Evolutionary conservation across 2,113 vertebrate genomes (phyloP).

Genomic region (Sebastes fasciatus): DNA sequence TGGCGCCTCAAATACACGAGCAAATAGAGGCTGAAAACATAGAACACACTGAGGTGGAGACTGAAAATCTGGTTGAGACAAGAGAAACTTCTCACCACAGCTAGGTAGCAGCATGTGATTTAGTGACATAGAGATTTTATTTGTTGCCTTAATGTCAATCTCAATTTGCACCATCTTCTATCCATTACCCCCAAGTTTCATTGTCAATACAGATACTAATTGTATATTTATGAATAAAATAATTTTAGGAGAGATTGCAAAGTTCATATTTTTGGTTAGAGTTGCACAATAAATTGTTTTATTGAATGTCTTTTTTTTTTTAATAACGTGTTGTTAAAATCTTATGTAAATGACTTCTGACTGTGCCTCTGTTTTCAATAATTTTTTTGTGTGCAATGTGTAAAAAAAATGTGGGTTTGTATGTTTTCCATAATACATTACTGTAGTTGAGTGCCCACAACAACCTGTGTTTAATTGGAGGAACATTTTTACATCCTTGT

Average conservation of each 20-base stretch:
- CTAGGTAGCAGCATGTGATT: background rate
- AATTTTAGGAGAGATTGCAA: background rate
- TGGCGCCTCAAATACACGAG: background rate
- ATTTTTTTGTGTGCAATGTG: background rate
- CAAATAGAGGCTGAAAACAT: background rate
- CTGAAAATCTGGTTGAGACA: background rate
- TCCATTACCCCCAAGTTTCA: background rate
- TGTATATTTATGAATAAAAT: slow-evolving; percentile 26
- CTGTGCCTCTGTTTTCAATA: background rate
- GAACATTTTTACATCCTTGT: background rate
- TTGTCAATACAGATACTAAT: background rate
- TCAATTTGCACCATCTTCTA: slow-evolving; percentile 51
- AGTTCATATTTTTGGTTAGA: background rate
- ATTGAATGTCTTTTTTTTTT: background rate
- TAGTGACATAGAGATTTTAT: slow-evolving; percentile 6
- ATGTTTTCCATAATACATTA: background rate
- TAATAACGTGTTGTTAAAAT: background rate
- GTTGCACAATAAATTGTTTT: background rate
- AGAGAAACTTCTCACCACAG: background rate
- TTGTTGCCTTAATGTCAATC: slow-evolving; percentile 28
- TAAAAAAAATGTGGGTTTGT: too few relatives aligned
- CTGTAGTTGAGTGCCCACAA: background rate
- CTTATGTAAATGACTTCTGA: background rate
- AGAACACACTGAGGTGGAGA: background rate
- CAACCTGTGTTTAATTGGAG: background rate